These are phyloP conservation scores for Epsilonema sp. DNA, from an alignment of 2,888 invertebrate species.

Conservation along the genomic window DNA sequence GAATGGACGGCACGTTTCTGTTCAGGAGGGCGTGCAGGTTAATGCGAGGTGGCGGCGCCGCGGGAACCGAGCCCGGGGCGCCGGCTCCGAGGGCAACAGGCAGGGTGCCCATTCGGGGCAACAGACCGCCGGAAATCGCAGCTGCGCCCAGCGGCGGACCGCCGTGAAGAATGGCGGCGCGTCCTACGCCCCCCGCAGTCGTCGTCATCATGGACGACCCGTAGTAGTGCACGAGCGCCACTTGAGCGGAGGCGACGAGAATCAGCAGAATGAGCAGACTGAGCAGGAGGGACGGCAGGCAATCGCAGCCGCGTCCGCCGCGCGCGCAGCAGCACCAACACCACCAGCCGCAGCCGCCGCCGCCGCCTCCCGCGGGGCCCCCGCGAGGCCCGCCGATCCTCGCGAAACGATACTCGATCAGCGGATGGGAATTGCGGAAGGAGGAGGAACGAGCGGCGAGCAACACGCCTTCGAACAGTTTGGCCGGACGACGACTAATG, in stretches of 20 bases:
- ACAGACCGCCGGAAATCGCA: not conserved
- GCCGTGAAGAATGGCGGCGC: too few relatives aligned
- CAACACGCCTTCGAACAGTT: not conserved
- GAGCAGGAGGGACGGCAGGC: constrained; percentile 1
- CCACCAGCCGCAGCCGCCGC: too few relatives aligned
- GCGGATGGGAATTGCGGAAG: not conserved
- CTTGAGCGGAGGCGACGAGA: constrained; percentile 1
- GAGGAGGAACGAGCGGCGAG: not conserved
- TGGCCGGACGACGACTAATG: not conserved
- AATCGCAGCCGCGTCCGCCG: not conserved
- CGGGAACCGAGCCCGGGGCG: not conserved
- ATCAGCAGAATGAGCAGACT: not conserved
- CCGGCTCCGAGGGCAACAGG: not conserved
- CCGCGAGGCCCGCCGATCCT: too few relatives aligned
- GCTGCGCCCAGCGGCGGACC: not conserved
- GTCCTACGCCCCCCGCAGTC: too few relatives aligned
- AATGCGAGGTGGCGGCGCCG: constrained; percentile 1
- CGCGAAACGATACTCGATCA: too few relatives aligned
- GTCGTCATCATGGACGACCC: not conserved
- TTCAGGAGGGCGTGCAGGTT: constrained; percentile 6
- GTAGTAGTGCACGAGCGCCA: constrained; percentile 2
- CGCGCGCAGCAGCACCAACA: not conserved
- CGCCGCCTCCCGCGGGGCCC: too few relatives aligned
- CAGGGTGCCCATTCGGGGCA: not conserved
- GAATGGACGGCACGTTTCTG: constrained; percentile 8